A percentile compares a stretch with the other conserved stretches of the same genome.
Conservation (phyloP, 1,140 invertebrate species). For the Camponotus vicinus region DNA sequence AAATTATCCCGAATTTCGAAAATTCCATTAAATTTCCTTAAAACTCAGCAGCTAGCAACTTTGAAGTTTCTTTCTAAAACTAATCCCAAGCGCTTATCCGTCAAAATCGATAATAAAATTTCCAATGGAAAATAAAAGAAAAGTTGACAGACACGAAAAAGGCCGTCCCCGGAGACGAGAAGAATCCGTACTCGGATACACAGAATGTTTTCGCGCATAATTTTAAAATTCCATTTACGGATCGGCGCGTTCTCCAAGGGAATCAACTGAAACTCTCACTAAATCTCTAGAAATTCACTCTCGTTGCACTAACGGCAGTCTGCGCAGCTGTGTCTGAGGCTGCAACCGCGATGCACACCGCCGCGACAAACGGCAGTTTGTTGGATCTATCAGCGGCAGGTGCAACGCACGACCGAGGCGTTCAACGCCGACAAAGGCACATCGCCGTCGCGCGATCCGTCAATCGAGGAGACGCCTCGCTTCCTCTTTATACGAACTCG, state of each 20-base stretch:
- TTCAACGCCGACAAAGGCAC: constrained; percentile 36
- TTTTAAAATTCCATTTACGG: not conserved
- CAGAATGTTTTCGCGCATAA: not conserved
- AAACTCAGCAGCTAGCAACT: too few relatives aligned
- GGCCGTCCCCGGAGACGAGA: too few relatives aligned
- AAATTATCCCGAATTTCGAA: too few relatives aligned
- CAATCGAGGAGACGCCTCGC: constrained; percentile 44
- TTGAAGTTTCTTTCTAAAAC: too few relatives aligned
- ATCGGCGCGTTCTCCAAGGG: not conserved
- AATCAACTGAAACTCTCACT: constrained; percentile 51
- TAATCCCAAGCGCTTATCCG: too few relatives aligned
- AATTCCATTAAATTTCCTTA: too few relatives aligned
- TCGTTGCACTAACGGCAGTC: constrained; percentile 61
- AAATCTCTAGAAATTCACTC: constrained; percentile 51
- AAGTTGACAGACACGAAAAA: too few relatives aligned
- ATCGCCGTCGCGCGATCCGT: constrained; percentile 19
- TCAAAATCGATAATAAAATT: too few relatives aligned
- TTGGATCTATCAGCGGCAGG: constrained; percentile 38
- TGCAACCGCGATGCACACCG: constrained; percentile 55
- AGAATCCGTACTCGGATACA: too few relatives aligned
- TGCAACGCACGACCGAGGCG: constrained; percentile 19
- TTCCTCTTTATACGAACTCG: constrained; percentile 63
- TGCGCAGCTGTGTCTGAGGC: not conserved
- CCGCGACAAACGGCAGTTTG: constrained; percentile 15
- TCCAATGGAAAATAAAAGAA: too few relatives aligned